Evolutionary conservation across 2,113 vertebrate genomes (phyloP).

Genomic region (Stigmatopora nigra): DNA sequence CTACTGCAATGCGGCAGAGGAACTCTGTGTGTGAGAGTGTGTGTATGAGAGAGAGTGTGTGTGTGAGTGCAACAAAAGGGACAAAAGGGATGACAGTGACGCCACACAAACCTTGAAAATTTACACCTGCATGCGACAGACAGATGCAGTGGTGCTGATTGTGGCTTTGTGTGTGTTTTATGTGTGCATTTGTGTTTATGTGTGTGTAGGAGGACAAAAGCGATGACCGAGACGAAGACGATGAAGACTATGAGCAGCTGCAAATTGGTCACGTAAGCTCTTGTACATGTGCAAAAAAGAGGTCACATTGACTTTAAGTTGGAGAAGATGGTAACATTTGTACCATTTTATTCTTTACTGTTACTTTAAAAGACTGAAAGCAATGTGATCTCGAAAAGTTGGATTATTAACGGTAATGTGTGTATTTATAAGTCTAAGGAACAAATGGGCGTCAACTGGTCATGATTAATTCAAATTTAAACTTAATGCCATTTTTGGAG

Average conservation of each 20-base stretch:
- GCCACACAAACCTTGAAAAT: constrained; percentile 29
- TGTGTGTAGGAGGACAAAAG: background rate
- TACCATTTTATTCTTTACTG: background rate
- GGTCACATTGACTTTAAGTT: background rate
- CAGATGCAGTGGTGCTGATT: constrained; percentile 10
- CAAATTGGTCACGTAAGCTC: constrained; percentile 4
- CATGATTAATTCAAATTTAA: too few species aligned
- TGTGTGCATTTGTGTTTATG: background rate
- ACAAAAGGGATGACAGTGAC: constrained; percentile 39
- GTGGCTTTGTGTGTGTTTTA: background rate
- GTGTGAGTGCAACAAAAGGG: constrained; percentile 30
- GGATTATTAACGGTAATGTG: background rate
- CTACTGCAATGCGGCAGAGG: constrained; percentile 67
- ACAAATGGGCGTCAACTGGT: too few species aligned
- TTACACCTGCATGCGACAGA: constrained; percentile 10
- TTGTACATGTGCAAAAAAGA: background rate
- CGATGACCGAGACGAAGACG: background rate
- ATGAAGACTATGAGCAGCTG: constrained; percentile 1
- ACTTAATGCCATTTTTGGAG: too few species aligned
- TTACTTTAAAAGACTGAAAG: too few species aligned
- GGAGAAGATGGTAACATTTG: background rate
- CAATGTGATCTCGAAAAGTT: background rate
- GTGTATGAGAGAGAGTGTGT: constrained; percentile 12
- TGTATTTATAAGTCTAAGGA: background rate
- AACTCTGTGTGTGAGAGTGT: constrained; percentile 6